Conservation (phyloP, 2,113 vertebrate species). For the Syrrhaptes paradoxus region DNA sequence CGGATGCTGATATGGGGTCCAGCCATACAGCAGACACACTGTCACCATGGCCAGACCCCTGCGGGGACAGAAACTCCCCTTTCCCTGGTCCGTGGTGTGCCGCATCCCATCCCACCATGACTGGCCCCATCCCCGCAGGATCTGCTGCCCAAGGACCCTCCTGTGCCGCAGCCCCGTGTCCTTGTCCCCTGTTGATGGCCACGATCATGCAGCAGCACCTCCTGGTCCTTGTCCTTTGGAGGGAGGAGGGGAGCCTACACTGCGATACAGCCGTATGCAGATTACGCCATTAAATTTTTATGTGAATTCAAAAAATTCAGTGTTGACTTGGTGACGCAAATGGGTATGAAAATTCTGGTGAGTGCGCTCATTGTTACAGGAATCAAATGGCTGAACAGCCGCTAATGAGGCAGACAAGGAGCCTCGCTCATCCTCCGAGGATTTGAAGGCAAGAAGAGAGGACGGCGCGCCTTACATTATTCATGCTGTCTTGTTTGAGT, state of each 20-base stretch:
- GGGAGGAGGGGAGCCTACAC: neutral
- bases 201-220: neutral
- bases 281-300: constrained; percentile 77
- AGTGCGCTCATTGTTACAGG: constrained; percentile 80
- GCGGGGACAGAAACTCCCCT: rapidly evolving
- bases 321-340: constrained; percentile 77
- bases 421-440: constrained; percentile 84
- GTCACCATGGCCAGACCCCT: rapidly evolving
- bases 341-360: constrained; percentile 77
- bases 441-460: constrained; percentile 82
- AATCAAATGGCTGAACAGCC: constrained; percentile 87
- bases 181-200: neutral
- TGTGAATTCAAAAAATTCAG: constrained; percentile 67
- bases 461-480: constrained; percentile 81
- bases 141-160: neutral
- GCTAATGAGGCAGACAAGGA: constrained; percentile 89
- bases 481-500: constrained; percentile 81
- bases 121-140: rapidly evolving
- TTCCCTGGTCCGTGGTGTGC: rapidly evolving
- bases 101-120: rapidly evolving
- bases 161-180: rapidly evolving
- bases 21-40: neutral
- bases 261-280: constrained; percentile 43
- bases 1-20: rapidly evolving
- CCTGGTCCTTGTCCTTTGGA: rapidly evolving